A percentile compares a stretch with the other conserved stretches of the same genome.
phyloP scores from a whole-genome alignment of 2,888 invertebrate genomes.

The Dryobotodes eremita region DNA sequence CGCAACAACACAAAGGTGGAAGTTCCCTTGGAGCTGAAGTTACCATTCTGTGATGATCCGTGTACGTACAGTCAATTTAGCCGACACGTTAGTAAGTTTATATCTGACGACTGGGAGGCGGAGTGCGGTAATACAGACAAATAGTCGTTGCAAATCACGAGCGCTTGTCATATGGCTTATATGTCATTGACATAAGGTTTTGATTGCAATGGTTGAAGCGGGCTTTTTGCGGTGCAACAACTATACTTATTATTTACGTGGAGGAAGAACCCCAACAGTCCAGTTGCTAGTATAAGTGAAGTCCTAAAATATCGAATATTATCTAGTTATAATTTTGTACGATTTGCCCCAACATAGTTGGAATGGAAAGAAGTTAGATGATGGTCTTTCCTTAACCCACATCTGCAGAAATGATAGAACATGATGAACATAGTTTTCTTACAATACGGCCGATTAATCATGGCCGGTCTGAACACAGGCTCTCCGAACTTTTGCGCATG shows the following conservation, averaged over 20 bases:
- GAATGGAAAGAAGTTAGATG: conserved; percentile 15
- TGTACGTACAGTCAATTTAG: conserved; percentile 91
- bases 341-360: conserved; percentile 24
- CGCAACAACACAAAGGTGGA: conserved; percentile 91
- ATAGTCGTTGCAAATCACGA: background rate
- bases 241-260: background rate
- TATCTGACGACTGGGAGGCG: conserved; percentile 92
- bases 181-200: background rate
- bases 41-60: conserved; percentile 92
- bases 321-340: conserved; percentile 11
- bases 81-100: conserved; percentile 88
- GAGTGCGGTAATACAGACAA: conserved; percentile 90
- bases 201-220: conserved; percentile 14
- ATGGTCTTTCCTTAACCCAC: background rate
- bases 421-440: no score
- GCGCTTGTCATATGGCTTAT: background rate
- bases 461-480: background rate
- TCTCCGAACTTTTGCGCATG: background rate
- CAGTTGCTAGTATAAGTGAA: conserved; percentile 50
- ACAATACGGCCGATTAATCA: background rate
- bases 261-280: conserved; percentile 18
- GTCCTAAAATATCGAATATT: conserved; percentile 15
- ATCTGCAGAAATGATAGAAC: background rate
- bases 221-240: background rate
- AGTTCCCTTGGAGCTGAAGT: conserved; percentile 90